Conservation (phyloP, 2,888 invertebrate genomes). For the Dichetophora obliterata region DNA sequence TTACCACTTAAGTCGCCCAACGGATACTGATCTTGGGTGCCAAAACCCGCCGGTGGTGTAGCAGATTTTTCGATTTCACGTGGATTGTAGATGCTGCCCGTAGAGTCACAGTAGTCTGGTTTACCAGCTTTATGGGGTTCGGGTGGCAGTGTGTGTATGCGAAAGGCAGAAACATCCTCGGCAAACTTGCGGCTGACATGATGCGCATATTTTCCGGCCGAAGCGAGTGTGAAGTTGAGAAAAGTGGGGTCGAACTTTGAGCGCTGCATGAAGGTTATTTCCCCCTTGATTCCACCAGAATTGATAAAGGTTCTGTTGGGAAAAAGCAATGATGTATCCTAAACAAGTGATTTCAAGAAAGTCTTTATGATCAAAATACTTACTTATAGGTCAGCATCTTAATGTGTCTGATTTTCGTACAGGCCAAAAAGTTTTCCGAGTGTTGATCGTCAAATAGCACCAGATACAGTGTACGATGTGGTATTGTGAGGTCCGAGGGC, state of each 20-base stretch:
- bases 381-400: conserved; percentile 79
- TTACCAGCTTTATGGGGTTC: conserved; percentile 71
- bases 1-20: conserved; percentile 92
- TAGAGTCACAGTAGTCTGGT: conserved; percentile 76
- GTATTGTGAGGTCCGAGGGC: conserved; percentile 81
- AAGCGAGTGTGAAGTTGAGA: conserved; percentile 78
- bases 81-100: conserved; percentile 85
- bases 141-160: conserved; percentile 80
- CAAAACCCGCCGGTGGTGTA: conserved; percentile 80
- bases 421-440: conserved; percentile 82
- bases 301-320: conserved; percentile 79
- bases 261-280: conserved; percentile 82
- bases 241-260: conserved; percentile 89
- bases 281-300: conserved; percentile 84
- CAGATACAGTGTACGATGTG: conserved; percentile 82
- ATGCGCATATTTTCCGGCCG: conserved; percentile 77
- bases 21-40: conserved; percentile 86
- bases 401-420: conserved; percentile 82
- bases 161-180: conserved; percentile 79
- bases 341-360: no score
- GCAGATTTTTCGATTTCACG: conserved; percentile 72
- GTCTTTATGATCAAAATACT: conserved; percentile 67
- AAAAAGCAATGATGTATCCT: no score
- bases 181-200: conserved; percentile 80
- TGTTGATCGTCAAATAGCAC: conserved; percentile 85